Evolutionary conservation across 2,113 vertebrate genomes (phyloP).

Genomic region (Percopsis transmontana): DNA sequence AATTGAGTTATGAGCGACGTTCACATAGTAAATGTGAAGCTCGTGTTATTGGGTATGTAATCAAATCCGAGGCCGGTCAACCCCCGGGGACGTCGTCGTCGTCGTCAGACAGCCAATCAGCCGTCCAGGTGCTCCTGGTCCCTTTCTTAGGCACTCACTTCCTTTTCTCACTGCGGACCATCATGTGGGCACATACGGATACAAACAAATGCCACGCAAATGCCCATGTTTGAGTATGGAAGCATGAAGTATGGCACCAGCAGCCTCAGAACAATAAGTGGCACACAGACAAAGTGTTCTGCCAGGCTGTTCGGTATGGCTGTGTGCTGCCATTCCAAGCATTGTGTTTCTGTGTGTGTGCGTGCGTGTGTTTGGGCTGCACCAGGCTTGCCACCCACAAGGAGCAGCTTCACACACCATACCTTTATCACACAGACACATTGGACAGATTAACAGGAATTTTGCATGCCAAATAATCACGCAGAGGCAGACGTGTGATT

Average conservation of each 20-base stretch:
- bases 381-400: slow-evolving; percentile 13
- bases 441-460: slow-evolving; percentile 16
- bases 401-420: slow-evolving; percentile 18
- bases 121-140: slow-evolving; percentile 45
- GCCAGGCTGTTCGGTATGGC: slow-evolving; percentile 25
- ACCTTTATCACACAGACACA: slow-evolving; percentile 43
- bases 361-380: neutral
- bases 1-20: slow-evolving; percentile 51
- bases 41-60: slow-evolving; percentile 70
- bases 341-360: slow-evolving; percentile 10
- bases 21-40: slow-evolving; percentile 60
- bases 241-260: no score
- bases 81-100: slow-evolving; percentile 55
- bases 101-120: neutral
- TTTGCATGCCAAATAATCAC: slow-evolving; percentile 17
- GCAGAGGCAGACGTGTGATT: neutral
- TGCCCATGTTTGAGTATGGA: slow-evolving; percentile 40
- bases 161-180: slow-evolving; percentile 43
- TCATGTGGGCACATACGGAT: slow-evolving; percentile 49
- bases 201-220: slow-evolving; percentile 51
- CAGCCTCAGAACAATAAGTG: slow-evolving; percentile 39
- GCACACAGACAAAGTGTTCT: slow-evolving; percentile 40
- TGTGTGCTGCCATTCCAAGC: slow-evolving; percentile 18
- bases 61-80: slow-evolving; percentile 64
- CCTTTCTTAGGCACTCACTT: slow-evolving; percentile 36